Percentiles rank a stretch among this genome's conserved stretches.
These are phyloP conservation scores for Pterostichus madidus DNA, from an alignment of 2,888 invertebrate genomes.

Conservation along the genomic window DNA sequence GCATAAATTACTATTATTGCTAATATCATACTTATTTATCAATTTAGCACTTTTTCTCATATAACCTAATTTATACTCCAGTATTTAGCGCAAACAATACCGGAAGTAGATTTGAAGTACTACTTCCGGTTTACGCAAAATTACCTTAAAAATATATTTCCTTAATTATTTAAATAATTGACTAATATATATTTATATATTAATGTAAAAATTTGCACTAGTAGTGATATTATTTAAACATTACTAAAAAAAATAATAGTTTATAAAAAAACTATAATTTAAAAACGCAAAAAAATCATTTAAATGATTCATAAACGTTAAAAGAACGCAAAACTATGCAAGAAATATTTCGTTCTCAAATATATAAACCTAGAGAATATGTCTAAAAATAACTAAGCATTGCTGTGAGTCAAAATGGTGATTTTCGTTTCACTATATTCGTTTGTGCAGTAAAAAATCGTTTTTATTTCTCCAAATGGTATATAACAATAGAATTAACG, in stretches of 20 bases:
- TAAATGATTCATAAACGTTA: slow-evolving; percentile 45
- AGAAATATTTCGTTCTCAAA: slow-evolving; percentile 33
- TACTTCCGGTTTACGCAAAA: too few relatives aligned
- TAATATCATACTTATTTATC: not conserved
- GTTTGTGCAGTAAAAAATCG: too few relatives aligned
- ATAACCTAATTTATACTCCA: too few relatives aligned
- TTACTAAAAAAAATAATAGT: not conserved
- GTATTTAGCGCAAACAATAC: too few relatives aligned
- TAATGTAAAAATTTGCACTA: too few relatives aligned
- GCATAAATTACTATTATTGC: too few relatives aligned
- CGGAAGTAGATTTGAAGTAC: too few relatives aligned
- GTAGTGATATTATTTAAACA: too few relatives aligned
- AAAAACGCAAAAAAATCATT: not conserved
- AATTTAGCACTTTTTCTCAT: not conserved
- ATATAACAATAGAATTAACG: too few relatives aligned
- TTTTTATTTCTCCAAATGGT: too few relatives aligned
- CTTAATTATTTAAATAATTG: not conserved
- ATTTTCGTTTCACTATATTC: not conserved
- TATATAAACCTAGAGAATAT: slow-evolving; percentile 40
- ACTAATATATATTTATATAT: not conserved
- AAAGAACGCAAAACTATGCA: slow-evolving; percentile 3
- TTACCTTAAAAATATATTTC: too few relatives aligned
- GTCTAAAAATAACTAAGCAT: slow-evolving; percentile 49
- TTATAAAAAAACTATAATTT: not conserved
- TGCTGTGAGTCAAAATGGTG: slow-evolving; percentile 53